Evolutionary conservation across 2,888 invertebrate genomes (phyloP).

Genomic region (Bombylius major): DNA sequence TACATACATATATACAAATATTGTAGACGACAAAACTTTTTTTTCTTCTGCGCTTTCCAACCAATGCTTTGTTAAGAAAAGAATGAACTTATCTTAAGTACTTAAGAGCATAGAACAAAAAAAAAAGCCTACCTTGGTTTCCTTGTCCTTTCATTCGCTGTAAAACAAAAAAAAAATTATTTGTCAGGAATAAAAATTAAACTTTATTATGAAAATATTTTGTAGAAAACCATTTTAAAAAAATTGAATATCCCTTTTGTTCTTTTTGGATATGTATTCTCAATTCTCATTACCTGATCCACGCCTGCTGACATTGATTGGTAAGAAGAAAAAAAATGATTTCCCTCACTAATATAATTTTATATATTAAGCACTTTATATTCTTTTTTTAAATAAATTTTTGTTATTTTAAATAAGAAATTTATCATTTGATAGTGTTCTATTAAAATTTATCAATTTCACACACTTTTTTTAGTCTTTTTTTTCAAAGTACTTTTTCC

Average conservation of each 20-base stretch:
- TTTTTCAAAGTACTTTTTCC: too few species aligned
- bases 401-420: too few species aligned
- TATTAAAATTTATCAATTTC: too few species aligned
- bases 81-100: neutral
- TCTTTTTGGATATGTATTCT: neutral
- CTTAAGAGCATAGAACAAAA: neutral
- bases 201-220: too few species aligned
- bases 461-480: too few species aligned
- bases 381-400: neutral
- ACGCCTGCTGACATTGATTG: constrained; percentile 78
- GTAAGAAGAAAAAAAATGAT: constrained; percentile 5
- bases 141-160: constrained; percentile 81
- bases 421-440: too few species aligned
- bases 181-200: neutral
- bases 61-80: neutral
- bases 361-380: constrained; percentile 3
- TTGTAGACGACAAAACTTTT: too few species aligned
- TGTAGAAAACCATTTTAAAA: neutral
- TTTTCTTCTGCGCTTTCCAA: neutral
- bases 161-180: constrained; percentile 40
- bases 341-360: constrained; percentile 12
- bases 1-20: too few species aligned
- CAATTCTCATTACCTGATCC: constrained; percentile 56
- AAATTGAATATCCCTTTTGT: neutral
- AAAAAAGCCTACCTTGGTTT: constrained; percentile 53